Evolutionary conservation across 1,140 invertebrate species (phyloP).

Genomic region (Trialeurodes vaporariorum): DNA sequence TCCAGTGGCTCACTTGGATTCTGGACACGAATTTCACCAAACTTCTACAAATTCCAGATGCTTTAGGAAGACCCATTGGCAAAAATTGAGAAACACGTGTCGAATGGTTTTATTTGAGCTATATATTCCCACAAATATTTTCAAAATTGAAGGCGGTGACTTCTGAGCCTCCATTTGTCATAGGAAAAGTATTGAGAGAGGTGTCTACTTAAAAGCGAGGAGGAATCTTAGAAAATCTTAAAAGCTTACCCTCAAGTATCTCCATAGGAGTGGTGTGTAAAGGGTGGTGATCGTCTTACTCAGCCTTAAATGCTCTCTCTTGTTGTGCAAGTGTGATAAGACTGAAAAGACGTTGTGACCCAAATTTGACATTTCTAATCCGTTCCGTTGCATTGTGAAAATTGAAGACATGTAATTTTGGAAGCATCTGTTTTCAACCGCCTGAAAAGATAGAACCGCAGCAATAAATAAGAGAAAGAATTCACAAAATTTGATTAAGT

Average conservation of each 20-base stretch:
- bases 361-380: constrained; percentile 13
- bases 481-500: too few species aligned
- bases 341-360: constrained; percentile 19
- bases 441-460: constrained; percentile 9
- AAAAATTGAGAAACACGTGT: too few species aligned
- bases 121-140: too few species aligned
- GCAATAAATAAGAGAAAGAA: background rate
- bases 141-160: too few species aligned
- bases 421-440: constrained; percentile 18
- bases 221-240: background rate
- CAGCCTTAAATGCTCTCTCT: constrained; percentile 13
- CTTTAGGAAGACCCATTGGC: too few species aligned
- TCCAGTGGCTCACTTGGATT: too few species aligned
- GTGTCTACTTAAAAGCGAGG: too few species aligned
- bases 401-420: constrained; percentile 20
- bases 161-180: too few species aligned
- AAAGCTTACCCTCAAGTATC: constrained; percentile 19
- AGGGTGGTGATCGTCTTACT: constrained; percentile 21
- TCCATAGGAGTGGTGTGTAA: constrained; percentile 23
- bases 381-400: constrained; percentile 13
- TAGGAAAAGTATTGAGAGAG: too few species aligned
- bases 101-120: too few species aligned
- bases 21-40: too few species aligned
- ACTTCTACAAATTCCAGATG: too few species aligned
- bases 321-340: constrained; percentile 16